Conservation (phyloP, 2,888 invertebrate species). For the Lumbricus terrestris region DNA sequence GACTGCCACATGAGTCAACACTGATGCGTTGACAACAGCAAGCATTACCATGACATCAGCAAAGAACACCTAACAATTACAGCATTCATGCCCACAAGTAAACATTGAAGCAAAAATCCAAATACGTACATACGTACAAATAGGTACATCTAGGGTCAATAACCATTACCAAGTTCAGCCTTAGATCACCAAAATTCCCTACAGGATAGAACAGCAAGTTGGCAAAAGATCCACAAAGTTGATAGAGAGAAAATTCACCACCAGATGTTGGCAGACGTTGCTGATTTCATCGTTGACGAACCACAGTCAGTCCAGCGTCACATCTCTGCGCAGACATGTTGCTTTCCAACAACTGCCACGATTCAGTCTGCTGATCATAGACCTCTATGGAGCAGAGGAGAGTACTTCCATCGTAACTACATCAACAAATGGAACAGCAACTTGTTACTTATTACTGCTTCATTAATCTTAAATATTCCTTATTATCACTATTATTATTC, state of each 20-base stretch:
- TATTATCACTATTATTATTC: too few species aligned
- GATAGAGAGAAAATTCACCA: background rate
- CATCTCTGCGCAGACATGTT: conserved; percentile 54
- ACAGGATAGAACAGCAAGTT: background rate
- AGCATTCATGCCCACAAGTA: background rate
- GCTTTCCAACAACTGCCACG: conserved; percentile 50
- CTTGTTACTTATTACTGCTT: background rate
- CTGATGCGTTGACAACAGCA: background rate
- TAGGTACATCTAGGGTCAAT: background rate
- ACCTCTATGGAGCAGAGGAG: conserved; percentile 53
- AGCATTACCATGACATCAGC: background rate
- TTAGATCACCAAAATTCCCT: background rate
- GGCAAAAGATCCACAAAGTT: background rate
- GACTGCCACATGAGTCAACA: background rate
- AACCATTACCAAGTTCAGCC: background rate
- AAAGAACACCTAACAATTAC: background rate
- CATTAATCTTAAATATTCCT: too few species aligned
- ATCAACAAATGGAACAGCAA: conserved; percentile 22
- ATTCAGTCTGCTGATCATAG: conserved; percentile 51
- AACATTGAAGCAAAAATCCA: too few species aligned
- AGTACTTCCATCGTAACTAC: conserved; percentile 55
- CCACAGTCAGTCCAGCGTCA: conserved; percentile 56
- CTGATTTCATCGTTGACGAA: conserved; percentile 41
- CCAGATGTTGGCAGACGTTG: background rate
- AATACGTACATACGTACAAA: background rate